Evolutionary conservation across 1,140 invertebrate species (phyloP).

Genomic region (Colletes latitarsis): DNA sequence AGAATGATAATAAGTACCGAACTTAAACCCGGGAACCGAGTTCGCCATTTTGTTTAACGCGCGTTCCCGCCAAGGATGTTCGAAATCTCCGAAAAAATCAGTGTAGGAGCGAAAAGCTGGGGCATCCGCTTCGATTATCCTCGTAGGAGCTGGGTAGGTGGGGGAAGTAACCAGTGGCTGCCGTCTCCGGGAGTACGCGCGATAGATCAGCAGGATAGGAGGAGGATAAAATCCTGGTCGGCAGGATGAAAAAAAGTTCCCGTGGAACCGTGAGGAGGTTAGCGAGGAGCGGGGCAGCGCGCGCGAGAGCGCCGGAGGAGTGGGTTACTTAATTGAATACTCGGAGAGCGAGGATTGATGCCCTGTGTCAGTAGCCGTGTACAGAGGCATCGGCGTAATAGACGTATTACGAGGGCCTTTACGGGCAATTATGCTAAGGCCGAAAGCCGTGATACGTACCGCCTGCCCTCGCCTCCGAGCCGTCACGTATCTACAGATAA

Average conservation of each 20-base stretch:
- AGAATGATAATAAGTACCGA: too few relatives aligned
- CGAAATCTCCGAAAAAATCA: conserved; percentile 2
- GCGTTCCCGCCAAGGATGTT: too few relatives aligned
- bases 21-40: too few relatives aligned
- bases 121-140: conserved; percentile 18
- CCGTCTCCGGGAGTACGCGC: not conserved
- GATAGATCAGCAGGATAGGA: conserved; percentile 21
- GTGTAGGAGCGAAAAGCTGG: too few relatives aligned
- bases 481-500: conserved; percentile 38
- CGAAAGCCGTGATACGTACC: conserved; percentile 12
- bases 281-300: conserved; percentile 1
- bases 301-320: not conserved
- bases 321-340: conserved; percentile 48
- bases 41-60: too few relatives aligned
- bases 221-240: conserved; percentile 38
- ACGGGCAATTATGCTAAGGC: conserved; percentile 50
- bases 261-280: conserved; percentile 3
- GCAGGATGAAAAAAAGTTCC: conserved; percentile 45
- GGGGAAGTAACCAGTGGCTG: conserved; percentile 14
- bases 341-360: conserved; percentile 41
- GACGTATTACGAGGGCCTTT: conserved; percentile 42
- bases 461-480: conserved; percentile 14
- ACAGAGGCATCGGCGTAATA: conserved; percentile 46
- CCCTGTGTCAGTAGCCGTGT: conserved; percentile 46
- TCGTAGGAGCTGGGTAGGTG: too few relatives aligned